Conservation (phyloP, 92 coral and sea anemone species). For the Galaxea fascicularis region DNA sequence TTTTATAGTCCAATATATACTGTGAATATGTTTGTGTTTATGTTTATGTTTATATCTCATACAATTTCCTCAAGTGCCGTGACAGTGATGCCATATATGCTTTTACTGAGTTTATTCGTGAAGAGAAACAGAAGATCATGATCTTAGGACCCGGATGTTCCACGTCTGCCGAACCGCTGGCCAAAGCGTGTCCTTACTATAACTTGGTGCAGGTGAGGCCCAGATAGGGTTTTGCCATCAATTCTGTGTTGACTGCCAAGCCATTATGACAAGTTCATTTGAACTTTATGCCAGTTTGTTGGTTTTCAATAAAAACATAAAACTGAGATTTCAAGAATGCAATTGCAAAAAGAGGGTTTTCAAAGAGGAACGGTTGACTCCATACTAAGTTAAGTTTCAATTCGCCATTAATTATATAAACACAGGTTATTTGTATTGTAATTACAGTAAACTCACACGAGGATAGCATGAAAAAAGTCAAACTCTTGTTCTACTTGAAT, state of each 20-base stretch:
- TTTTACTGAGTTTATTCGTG: slow-evolving; percentile 78
- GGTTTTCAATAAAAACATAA: too few species aligned
- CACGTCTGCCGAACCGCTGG: slow-evolving; percentile 84
- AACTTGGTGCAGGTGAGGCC: slow-evolving; percentile 82
- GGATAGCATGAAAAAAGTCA: not conserved
- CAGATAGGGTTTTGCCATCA: not conserved
- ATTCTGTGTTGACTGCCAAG: too few species aligned
- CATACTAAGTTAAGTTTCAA: too few species aligned
- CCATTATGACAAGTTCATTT: too few species aligned
- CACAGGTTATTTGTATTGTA: too few species aligned
- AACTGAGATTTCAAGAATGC: too few species aligned
- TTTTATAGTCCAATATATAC: not conserved
- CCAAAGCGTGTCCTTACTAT: slow-evolving; percentile 73
- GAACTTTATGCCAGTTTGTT: too few species aligned
- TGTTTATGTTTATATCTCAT: too few species aligned
- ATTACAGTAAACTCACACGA: not conserved
- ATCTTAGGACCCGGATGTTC: slow-evolving; percentile 90
- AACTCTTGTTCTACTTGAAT: too few species aligned
- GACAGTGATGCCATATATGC: slow-evolving; percentile 73
- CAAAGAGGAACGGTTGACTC: too few species aligned
- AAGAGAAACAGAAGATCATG: slow-evolving; percentile 73
- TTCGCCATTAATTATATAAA: too few species aligned
- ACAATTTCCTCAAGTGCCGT: slow-evolving; percentile 54
- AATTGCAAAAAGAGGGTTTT: too few species aligned
- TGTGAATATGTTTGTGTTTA: not conserved